Conservation (phyloP, 2,113 vertebrate genomes). For the Himantopus leucocephalus region DNA sequence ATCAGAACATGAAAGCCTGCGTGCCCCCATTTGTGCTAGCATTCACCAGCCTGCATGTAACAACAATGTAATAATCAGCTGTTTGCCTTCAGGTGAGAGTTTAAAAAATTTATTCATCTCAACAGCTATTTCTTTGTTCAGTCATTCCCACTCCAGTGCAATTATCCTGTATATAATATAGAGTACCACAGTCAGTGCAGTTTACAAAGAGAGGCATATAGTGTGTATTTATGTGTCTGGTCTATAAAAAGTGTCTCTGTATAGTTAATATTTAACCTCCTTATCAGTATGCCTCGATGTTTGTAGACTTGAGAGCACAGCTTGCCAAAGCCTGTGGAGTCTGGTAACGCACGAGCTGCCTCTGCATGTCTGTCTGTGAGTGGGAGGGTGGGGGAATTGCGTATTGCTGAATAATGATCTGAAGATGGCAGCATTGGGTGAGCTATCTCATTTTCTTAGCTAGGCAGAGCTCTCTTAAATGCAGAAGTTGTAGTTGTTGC, state of each 20-base stretch:
- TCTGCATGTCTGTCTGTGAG: neutral
- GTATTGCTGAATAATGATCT: slow-evolving; percentile 32
- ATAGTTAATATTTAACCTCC: neutral
- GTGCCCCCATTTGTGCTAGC: neutral
- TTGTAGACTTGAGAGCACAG: neutral
- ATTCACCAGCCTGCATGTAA: neutral
- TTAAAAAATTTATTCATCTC: neutral
- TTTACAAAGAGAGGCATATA: neutral
- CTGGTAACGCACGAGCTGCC: rapidly evolving
- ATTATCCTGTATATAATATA: neutral
- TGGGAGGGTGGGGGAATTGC: neutral
- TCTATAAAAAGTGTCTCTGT: neutral
- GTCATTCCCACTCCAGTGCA: neutral
- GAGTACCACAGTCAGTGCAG: neutral
- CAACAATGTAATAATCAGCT: neutral
- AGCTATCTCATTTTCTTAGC: slow-evolving; percentile 36
- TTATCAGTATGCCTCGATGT: neutral
- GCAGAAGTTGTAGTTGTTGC: neutral
- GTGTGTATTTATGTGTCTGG: neutral
- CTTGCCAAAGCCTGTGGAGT: neutral
- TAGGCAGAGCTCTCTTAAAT: neutral
- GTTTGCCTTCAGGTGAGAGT: neutral
- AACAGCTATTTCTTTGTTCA: neutral
- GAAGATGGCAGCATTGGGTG: slow-evolving; percentile 82
- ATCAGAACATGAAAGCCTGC: neutral